A percentile compares a stretch with the other conserved stretches of the same genome.
Conservation (phyloP, 2,797 vertebrate species). For the Pipistrellus pipistrellus region DNA sequence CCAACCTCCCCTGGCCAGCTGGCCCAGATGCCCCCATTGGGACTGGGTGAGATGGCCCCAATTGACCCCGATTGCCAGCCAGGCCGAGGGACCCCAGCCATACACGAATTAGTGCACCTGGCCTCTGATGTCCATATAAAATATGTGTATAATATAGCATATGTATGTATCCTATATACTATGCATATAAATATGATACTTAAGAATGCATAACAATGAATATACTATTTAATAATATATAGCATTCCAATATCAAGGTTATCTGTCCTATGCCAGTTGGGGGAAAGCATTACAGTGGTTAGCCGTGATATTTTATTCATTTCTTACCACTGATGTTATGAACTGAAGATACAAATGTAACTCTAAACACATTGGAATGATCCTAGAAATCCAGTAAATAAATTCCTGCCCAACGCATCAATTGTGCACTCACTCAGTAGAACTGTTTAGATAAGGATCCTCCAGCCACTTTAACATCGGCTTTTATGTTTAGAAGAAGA, state of each 20-base stretch:
- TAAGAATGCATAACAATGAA: neutral
- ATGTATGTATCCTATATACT: neutral
- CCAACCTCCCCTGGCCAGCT: too few species aligned
- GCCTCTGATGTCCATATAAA: neutral
- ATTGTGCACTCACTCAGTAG: neutral
- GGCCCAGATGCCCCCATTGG: too few species aligned
- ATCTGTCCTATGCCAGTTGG: neutral
- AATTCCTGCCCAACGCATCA: neutral
- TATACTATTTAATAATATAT: neutral
- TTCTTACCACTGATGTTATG: neutral
- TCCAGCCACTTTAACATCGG: constrained; percentile 25
- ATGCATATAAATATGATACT: neutral
- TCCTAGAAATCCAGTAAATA: neutral
- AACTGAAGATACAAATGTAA: neutral
- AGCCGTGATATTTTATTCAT: neutral
- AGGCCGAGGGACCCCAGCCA: too few species aligned
- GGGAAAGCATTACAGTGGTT: neutral
- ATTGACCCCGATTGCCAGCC: too few species aligned
- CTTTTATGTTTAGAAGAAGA: neutral
- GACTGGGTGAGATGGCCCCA: too few species aligned
- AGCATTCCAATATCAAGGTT: neutral
- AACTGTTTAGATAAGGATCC: neutral
- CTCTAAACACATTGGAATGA: neutral
- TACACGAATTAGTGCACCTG: too few species aligned
- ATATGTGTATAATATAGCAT: neutral